A percentile compares a stretch with the other conserved stretches of the same genome.
Evolutionary conservation across 2,888 invertebrate species (phyloP).

Genomic region (Drosophila kambysellisi): DNA sequence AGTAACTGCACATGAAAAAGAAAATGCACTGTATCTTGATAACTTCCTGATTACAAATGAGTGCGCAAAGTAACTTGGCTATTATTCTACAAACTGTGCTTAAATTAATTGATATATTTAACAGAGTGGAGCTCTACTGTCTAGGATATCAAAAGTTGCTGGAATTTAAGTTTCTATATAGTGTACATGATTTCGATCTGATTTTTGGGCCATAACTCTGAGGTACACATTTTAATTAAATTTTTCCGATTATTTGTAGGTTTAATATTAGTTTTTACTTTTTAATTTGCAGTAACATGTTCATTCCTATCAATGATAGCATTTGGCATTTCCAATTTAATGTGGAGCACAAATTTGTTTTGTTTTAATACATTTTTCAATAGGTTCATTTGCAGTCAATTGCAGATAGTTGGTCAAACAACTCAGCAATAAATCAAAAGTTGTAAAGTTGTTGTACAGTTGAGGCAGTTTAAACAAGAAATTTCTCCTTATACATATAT

Average conservation of each 20-base stretch:
- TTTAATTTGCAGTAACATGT: slow-evolving; percentile 61
- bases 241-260: not conserved
- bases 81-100: not conserved
- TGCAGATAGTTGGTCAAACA: slow-evolving; percentile 48
- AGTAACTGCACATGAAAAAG: not conserved
- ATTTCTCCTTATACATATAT: not conserved
- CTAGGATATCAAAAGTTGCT: not conserved
- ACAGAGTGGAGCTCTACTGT: not conserved
- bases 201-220: not conserved
- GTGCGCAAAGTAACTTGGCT: not conserved
- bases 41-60: not conserved
- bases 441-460: slow-evolving; percentile 32
- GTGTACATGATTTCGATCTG: not conserved
- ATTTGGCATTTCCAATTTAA: slow-evolving; percentile 28
- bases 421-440: slow-evolving; percentile 66
- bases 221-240: not conserved
- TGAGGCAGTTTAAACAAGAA: slow-evolving; percentile 13
- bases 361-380: slow-evolving; percentile 52
- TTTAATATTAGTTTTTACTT: slow-evolving; percentile 16
- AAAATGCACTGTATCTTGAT: not conserved
- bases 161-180: not conserved
- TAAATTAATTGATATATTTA: not conserved
- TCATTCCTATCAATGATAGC: slow-evolving; percentile 33
- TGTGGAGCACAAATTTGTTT: slow-evolving; percentile 59
- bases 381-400: slow-evolving; percentile 18